Evolutionary conservation across 2,888 invertebrate genomes (phyloP).

Genomic region (Elaeidobius kamerunicus): DNA sequence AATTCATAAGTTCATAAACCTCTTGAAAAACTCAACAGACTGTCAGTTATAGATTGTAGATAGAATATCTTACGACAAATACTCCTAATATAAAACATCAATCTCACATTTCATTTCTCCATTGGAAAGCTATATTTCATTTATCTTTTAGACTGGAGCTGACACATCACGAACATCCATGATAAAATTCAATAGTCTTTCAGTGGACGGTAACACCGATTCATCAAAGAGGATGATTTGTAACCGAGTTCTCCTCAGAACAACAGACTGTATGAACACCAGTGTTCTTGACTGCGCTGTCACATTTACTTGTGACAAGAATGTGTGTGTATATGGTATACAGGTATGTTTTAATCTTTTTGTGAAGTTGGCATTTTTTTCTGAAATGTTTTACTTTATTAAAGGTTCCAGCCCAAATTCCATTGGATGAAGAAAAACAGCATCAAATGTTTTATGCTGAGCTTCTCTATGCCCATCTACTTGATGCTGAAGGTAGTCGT

Average conservation of each 20-base stretch:
- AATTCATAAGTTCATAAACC: no score
- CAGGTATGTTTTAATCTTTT: constrained; percentile 50
- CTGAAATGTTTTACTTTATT: background rate
- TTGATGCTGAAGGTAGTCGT: constrained; percentile 75
- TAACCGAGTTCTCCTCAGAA: constrained; percentile 62
- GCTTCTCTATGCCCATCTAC: constrained; percentile 75
- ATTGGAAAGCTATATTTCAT: no score
- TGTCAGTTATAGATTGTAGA: no score
- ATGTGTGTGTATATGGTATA: constrained; percentile 72
- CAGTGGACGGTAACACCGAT: constrained; percentile 38
- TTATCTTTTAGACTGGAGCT: constrained; percentile 12
- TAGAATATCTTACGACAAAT: no score
- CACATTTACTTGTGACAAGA: constrained; percentile 77
- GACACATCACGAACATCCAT: constrained; percentile 46
- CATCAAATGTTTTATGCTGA: constrained; percentile 60
- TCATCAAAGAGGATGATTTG: constrained; percentile 61
- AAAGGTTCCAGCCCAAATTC: constrained; percentile 72
- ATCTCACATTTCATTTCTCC: no score
- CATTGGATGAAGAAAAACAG: constrained; percentile 52
- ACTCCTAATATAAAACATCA: no score
- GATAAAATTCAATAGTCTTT: constrained; percentile 41
- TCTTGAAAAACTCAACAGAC: no score
- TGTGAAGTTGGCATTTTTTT: background rate
- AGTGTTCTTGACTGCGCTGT: constrained; percentile 74
- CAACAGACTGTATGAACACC: constrained; percentile 71